Evolutionary conservation across 2,888 invertebrate genomes (phyloP), one percentile per base, ranked within the genome.

Genomic region (Abrostola tripartita): DNA sequence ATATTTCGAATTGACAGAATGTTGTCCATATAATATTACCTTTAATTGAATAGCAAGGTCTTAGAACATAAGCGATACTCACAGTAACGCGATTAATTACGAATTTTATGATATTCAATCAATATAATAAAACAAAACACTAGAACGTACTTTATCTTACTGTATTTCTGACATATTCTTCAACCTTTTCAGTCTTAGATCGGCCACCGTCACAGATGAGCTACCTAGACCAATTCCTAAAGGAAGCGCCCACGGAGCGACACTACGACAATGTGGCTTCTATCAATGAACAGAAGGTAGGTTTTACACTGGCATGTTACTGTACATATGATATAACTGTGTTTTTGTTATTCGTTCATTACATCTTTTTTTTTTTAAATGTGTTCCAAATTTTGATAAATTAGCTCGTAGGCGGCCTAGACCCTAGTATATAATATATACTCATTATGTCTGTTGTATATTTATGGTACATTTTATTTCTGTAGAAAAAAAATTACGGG

Each of bases 181-280:
- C 55, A 58, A 47, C 9, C 38, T 92, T n/a, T 91, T 74, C 95
- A 98, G 98, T 98, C 93, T 91, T 98, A 94, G 98, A 98, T 87
- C 96, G 98, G 78, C 98, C 98, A 56, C 96, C 98, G 42, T 98
- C 98, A 40, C 98, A 98, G 92, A 97, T 98, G 96, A 98, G 98
- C 74, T 98, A 98, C 91, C 92, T 98, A 87, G 98, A 98, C 87
- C 98, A 98, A 86, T 98, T 98, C 89, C 95, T 98, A 81, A 98
- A 98, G 87, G 98, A 98, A 37, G 91, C 91, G 4, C 92, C 92
- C 0, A 87, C 91, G 82, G 95, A 93, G 74, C 85, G 93, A 8
- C 94, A 92, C 74, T 94, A 94, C 82, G 94, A 94, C 73, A 94
- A 94, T 75, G 92, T 94, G 51, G 85, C 92, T 51, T 85, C 91